Conservation (phyloP, 1,140 invertebrate species). For the Nilaparvata lugens region DNA sequence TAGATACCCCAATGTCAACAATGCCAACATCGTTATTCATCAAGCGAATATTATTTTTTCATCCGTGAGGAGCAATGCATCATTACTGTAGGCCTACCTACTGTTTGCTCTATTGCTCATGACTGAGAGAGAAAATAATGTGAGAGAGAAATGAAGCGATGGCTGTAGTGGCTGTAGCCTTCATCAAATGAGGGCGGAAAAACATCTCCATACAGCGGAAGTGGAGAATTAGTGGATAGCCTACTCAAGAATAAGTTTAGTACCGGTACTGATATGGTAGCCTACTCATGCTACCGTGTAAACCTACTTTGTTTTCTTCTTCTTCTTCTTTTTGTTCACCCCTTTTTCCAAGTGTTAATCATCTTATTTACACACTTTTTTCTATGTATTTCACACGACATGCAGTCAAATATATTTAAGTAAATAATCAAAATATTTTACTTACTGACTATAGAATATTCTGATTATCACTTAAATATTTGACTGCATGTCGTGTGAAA, state of each 20-base stretch:
- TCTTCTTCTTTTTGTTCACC: not conserved
- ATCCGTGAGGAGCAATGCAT: not conserved
- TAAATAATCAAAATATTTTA: no score
- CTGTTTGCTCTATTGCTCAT: not conserved
- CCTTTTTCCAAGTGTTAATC: not conserved
- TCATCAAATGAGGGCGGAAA: not conserved
- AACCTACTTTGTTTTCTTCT: not conserved
- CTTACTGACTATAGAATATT: no score
- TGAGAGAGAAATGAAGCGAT: not conserved
- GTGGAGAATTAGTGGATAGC: not conserved
- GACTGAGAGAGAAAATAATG: no score
- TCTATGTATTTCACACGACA: no score
- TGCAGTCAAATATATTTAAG: no score
- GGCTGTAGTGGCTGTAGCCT: no score
- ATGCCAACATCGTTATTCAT: not conserved
- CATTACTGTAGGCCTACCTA: not conserved
- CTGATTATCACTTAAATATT: no score
- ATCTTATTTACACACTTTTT: no score
- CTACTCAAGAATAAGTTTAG: no score
- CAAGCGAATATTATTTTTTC: not conserved
- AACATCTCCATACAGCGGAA: not conserved
- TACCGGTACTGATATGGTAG: no score
- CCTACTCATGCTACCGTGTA: not conserved
- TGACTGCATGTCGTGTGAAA: no score
- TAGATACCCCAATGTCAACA: not conserved